Percentiles rank a stretch among this genome's conserved stretches.
Conservation (phyloP, 2,888 invertebrate genomes). For the Lordiphosa andalusiaca region DNA sequence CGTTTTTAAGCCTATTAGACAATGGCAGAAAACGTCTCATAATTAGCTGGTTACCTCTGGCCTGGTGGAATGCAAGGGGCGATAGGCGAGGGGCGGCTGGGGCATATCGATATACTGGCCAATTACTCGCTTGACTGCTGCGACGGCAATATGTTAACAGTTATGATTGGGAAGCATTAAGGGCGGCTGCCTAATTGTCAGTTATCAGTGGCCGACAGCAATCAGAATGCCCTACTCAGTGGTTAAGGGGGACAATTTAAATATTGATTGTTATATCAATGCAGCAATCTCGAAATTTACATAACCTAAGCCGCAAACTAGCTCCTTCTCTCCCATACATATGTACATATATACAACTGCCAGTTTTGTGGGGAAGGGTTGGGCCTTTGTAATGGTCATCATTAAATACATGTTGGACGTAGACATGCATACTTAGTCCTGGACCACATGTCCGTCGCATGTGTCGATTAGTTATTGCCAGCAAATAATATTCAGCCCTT, state of each 20-base stretch:
- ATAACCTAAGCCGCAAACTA: constrained; percentile 57
- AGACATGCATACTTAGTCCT: constrained; percentile 11
- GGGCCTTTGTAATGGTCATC: constrained; percentile 57
- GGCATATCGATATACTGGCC: constrained; percentile 18
- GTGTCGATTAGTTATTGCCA: constrained; percentile 51
- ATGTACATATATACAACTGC: constrained; percentile 30
- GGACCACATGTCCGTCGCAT: constrained; percentile 8
- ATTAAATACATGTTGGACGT: constrained; percentile 54
- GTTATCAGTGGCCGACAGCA: constrained; percentile 14
- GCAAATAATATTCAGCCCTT: constrained; percentile 55
- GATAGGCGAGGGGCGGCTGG: constrained; percentile 33
- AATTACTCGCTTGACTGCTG: constrained; percentile 4
- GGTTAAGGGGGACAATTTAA: constrained; percentile 59
- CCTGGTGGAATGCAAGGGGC: constrained; percentile 24
- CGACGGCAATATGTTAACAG: too few species aligned
- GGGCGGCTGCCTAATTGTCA: constrained; percentile 17
- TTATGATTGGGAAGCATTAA: too few species aligned
- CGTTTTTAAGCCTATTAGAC: constrained; percentile 75
- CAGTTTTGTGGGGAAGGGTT: constrained; percentile 2
- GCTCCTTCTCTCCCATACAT: constrained; percentile 31
- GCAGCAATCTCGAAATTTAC: constrained; percentile 62
- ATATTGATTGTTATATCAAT: constrained; percentile 75
- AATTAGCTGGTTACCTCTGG: constrained; percentile 62
- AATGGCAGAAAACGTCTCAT: constrained; percentile 52
- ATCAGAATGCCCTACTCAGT: background rate